These are phyloP conservation scores for Peromyscus polionotus DNA, from an alignment of 2,113 vertebrate genomes.

Conservation along the genomic window DNA sequence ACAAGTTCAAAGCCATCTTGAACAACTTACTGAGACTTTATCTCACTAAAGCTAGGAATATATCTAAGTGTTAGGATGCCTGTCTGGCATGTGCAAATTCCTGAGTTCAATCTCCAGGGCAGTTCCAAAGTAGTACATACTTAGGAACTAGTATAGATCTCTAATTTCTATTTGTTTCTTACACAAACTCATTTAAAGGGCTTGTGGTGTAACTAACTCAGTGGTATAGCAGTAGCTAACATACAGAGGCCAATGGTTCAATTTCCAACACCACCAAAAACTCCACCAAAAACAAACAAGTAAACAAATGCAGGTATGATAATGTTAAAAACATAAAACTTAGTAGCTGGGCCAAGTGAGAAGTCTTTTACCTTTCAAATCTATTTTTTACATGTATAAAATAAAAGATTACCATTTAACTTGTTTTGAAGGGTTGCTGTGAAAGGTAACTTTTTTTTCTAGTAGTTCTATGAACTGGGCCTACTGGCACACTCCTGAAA, in stretches of 20 bases:
- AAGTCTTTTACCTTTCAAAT: slow-evolving; percentile 32
- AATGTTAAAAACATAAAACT: not conserved
- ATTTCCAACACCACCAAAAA: not conserved
- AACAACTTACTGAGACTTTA: not conserved
- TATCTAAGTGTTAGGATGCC: not conserved
- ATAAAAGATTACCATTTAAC: not conserved
- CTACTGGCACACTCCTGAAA: not conserved
- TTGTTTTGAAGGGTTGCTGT: not conserved
- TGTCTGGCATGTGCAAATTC: not conserved
- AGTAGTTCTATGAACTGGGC: not conserved
- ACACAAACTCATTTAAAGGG: not conserved
- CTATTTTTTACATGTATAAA: slow-evolving; percentile 40
- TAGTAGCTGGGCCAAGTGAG: not conserved
- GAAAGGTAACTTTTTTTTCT: not conserved
- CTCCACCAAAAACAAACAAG: not conserved
- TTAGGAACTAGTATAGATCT: not conserved
- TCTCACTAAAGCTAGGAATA: not conserved
- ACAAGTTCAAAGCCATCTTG: not conserved
- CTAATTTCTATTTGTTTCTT: slow-evolving; percentile 21
- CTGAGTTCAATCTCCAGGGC: not conserved
- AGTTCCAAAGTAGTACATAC: not conserved
- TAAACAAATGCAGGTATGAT: not conserved
- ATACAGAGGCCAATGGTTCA: not conserved
- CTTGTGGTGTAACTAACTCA: not conserved
- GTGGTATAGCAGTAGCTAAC: not conserved